Percentiles rank a stretch among this genome's conserved stretches.
Evolutionary conservation across 2,113 vertebrate species (phyloP).

Genomic region (Ariopsis seemanni): DNA sequence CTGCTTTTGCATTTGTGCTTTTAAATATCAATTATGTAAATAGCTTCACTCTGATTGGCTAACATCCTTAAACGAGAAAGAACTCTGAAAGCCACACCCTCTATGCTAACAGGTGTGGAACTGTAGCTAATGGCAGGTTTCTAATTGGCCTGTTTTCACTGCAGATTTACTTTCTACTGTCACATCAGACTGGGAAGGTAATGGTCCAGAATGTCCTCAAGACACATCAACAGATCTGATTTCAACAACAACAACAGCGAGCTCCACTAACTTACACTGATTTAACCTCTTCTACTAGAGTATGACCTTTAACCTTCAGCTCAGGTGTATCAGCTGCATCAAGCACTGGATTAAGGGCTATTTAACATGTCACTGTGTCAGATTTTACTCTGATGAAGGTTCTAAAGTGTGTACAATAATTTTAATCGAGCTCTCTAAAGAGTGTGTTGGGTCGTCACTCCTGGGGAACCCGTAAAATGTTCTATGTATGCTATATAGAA

Average conservation of each 20-base stretch:
- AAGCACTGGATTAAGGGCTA: background rate
- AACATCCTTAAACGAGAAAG: too few relatives aligned
- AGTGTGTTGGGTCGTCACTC: background rate
- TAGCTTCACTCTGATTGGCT: too few relatives aligned
- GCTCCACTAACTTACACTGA: background rate
- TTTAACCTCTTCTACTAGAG: background rate
- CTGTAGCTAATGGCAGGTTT: too few relatives aligned
- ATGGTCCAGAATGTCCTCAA: too few relatives aligned
- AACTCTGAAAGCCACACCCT: too few relatives aligned
- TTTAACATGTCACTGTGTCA: background rate
- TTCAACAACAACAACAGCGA: background rate
- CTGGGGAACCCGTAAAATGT: background rate
- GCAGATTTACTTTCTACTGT: too few relatives aligned
- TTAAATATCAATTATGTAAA: too few relatives aligned
- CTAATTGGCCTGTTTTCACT: too few relatives aligned
- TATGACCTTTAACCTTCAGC: background rate
- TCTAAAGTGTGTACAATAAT: background rate
- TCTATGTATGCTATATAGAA: background rate
- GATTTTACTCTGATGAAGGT: background rate
- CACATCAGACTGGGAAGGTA: too few relatives aligned
- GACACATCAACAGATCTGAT: too few relatives aligned
- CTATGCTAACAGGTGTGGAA: too few relatives aligned
- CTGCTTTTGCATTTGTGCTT: too few relatives aligned
- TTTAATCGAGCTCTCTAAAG: background rate
- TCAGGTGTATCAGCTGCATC: background rate